phyloP scores from a whole-genome alignment of 2,113 vertebrate species.

The Cephalopterus ornatus region DNA sequence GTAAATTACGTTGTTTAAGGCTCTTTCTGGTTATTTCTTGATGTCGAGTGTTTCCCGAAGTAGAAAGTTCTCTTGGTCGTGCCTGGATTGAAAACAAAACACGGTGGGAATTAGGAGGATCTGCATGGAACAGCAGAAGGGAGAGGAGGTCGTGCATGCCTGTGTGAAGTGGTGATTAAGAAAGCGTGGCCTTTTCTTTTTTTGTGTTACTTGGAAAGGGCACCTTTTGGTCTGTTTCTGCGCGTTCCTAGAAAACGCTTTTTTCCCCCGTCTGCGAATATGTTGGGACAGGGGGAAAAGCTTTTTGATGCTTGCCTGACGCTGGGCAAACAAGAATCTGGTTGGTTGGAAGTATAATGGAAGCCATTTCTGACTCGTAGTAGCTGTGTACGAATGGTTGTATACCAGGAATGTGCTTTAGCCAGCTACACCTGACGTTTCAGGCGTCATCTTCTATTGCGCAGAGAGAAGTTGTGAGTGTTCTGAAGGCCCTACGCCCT shows the following conservation, averaged over 20 bases:
- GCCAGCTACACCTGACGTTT: not conserved
- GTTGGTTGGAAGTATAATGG: not conserved
- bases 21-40: not conserved
- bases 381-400: not conserved
- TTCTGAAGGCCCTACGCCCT: not conserved
- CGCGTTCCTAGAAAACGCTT: not conserved
- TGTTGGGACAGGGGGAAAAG: not conserved
- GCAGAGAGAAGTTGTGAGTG: not conserved
- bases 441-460: not conserved
- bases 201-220: not conserved
- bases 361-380: not conserved
- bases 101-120: not conserved
- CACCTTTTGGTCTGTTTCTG: not conserved
- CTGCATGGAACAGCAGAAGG: not conserved
- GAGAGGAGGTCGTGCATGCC: not conserved
- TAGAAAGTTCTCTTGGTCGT: not conserved
- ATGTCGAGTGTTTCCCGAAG: not conserved
- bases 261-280: not conserved
- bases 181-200: no score
- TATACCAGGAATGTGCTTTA: not conserved
- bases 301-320: not conserved
- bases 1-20: not conserved
- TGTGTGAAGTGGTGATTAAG: not conserved
- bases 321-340: not conserved
- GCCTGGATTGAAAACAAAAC: not conserved